phyloP scores from a whole-genome alignment of 2,797 vertebrate genomes.

The Sebastes jordani region DNA sequence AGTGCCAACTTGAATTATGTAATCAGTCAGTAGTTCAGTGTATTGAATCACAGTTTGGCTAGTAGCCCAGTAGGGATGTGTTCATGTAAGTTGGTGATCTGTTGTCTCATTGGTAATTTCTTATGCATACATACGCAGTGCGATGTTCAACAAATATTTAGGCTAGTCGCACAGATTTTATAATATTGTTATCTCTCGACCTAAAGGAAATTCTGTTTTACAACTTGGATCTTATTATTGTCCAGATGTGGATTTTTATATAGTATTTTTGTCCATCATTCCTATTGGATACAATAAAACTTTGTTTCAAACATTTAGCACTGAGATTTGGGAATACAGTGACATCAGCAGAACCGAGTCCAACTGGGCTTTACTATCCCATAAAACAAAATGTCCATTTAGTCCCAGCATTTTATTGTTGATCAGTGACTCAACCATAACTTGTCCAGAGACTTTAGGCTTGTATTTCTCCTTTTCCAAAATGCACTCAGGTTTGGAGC shows the following conservation, averaged over 20 bases:
- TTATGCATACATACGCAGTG: not conserved
- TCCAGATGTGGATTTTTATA: not conserved
- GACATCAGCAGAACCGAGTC: not conserved
- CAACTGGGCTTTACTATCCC: too few relatives aligned
- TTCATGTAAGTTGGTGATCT: not conserved
- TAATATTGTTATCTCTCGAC: not conserved
- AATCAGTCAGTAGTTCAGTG: not conserved
- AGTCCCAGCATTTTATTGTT: not conserved
- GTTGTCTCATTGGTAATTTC: not conserved
- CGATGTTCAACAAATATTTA: not conserved
- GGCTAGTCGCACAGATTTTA: accelerated
- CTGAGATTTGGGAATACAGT: not conserved
- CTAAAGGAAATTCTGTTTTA: not conserved
- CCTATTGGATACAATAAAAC: too few relatives aligned
- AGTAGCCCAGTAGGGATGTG: too few relatives aligned
- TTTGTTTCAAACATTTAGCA: too few relatives aligned
- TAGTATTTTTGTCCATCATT: not conserved
- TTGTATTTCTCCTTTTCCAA: not conserved
- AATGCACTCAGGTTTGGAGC: not conserved
- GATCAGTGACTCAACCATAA: not conserved
- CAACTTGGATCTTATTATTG: not conserved
- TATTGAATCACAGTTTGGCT: not conserved
- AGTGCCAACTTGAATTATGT: not conserved
- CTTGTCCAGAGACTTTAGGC: not conserved
- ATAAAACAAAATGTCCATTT: too few relatives aligned